Evolutionary conservation across 2,113 vertebrate genomes (phyloP), one percentile per base, ranked within the genome.

Genomic region (Mystacornis crossleyi): DNA sequence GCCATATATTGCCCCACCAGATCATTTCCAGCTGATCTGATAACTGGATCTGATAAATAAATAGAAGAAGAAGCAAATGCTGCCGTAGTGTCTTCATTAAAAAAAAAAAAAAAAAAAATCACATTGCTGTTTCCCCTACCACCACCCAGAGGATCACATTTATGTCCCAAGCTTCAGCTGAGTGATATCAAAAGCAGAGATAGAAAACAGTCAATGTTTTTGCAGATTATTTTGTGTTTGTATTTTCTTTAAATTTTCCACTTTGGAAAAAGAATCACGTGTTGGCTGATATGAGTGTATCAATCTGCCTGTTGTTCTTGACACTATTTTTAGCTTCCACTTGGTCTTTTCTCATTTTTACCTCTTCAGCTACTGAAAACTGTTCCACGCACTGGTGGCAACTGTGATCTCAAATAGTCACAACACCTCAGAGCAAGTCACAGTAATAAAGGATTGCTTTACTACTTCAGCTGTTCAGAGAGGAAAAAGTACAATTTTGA

Each of bases 401-500:
- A 80, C 31, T 69, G 43, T 18, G 53, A 82, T 71, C 43, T 87
- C 50, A 47, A 29, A 14, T 5, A 67, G 15, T 61, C 38, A 86
- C 25, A 90, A 72, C 48, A 29, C 12, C 31, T 77, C 23, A 26
- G 11, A 82, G 81, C 47, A 19, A 79, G 60, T 18, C 40, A 55
- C 28, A 50, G 64, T 38, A 91, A 60, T 79, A 45, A 80, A 57
- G 75, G 29, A 42, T 55, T 89, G 24, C 48, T 78, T 94, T 92
- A 43, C 53, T 81, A 89, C 40, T 69, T 95, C 53, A 92, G 93
- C 58, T 84, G 64, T 48, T 85, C 65, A 77, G 9, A 57, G 71
- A 65, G 74, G n/a, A 83, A 71, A 54, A 84, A 81, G 58, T 77
- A 58, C 71, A 77, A 82, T 79, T 97, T 45, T 70, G 71, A 95